Evolutionary conservation across 2,113 vertebrate genomes (phyloP).

Genomic region (Glaucomys volans): DNA sequence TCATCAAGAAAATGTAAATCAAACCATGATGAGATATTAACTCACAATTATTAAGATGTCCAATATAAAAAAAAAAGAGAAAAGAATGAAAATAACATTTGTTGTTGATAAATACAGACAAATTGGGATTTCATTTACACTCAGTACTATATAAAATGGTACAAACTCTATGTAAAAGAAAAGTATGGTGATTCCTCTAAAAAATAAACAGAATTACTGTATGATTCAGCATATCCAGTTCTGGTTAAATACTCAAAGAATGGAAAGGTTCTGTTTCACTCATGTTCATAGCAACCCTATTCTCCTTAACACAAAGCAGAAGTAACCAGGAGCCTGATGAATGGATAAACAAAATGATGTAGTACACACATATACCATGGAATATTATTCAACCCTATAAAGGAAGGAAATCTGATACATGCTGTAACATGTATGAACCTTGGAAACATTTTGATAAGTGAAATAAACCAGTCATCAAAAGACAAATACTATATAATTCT

Average conservation of each 20-base stretch:
- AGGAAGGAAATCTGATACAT: not conserved
- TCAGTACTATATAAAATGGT: not conserved
- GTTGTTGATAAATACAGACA: not conserved
- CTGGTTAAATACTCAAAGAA: not conserved
- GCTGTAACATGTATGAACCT: not conserved
- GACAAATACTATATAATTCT: not conserved
- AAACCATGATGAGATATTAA: not conserved
- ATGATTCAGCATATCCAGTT: not conserved
- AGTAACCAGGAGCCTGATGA: not conserved
- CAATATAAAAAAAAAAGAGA: not conserved
- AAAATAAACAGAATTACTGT: not conserved
- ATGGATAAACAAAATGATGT: not conserved
- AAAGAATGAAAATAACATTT: not conserved
- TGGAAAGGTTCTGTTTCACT: not conserved
- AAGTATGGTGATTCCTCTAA: not conserved
- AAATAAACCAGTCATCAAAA: not conserved
- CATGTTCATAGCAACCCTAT: not conserved
- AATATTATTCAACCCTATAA: not conserved
- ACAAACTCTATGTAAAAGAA: not conserved
- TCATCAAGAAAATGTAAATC: not conserved
- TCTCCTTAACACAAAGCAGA: not conserved
- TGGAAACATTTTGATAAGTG: not conserved
- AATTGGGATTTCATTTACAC: not conserved
- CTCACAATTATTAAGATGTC: not conserved
- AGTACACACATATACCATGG: no score